Base-by-base conservation (phyloP, 1,140 invertebrate species). In the Eurosta solidaginis region DNA sequence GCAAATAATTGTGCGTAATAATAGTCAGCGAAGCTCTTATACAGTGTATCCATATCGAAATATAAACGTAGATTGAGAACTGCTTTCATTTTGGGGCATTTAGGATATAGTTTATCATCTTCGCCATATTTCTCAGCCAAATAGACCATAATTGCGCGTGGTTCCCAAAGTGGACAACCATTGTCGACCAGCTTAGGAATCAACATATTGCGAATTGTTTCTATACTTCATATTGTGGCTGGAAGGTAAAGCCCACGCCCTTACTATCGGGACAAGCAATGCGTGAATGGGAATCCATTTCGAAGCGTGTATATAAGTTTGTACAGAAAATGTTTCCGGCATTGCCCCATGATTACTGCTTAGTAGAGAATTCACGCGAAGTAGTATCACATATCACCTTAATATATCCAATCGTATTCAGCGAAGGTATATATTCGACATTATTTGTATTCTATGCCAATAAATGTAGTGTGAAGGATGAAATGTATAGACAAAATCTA, bases 201-300 rank as follows among this genome's bases (percentile, higher is more conserved):
- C 90, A 90, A 29, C 91, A 92, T 76, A 83, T 95, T 50, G 91
- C 92, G 0, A 89, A 92, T 78, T 93, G 93, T 1, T 95, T 94
- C 81, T 92, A 92, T 77, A 92, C 93, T 27, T 93, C 93, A 4
- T 95, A 95, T 80, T 92, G 93, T 44, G 94, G 93, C 20, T 91
- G 93, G 42, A 90, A 92, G 80, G 92, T 93, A 9, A 88, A 88
- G 52, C 87, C 87, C 1, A 87, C 93, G 92, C 89, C 92, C 89
- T 59, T 88, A 91, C 87, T 95, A 20, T 88, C 95, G 17, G 89
- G 88, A 74, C 93, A 95, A 83, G 94, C 94, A 44, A 92, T 94
- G 20, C 87, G 86, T 0, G 92, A 93, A 85, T 88, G 93, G 79
- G 90, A 90, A 80, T 92, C 90, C 36, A 90, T 93, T 49, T 91